Evolutionary conservation across 2,888 invertebrate species (phyloP).

Genomic region (Fragum fragum): DNA sequence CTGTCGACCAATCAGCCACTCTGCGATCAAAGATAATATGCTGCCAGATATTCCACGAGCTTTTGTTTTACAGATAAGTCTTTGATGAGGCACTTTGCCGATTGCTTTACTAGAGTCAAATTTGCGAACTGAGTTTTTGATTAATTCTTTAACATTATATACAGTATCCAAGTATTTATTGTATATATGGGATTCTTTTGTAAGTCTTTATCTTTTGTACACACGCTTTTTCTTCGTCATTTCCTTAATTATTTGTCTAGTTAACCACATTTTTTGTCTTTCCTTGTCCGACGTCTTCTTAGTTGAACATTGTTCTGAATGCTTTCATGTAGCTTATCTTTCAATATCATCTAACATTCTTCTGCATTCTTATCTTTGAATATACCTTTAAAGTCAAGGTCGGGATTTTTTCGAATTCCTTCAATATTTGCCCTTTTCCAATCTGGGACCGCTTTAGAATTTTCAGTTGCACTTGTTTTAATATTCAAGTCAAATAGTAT

Average conservation of each 20-base stretch:
- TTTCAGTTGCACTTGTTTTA: too few species aligned
- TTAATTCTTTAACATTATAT: constrained; percentile 26
- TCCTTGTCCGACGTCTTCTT: not conserved
- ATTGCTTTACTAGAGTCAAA: too few species aligned
- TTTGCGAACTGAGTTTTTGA: constrained; percentile 1
- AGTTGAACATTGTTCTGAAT: too few species aligned
- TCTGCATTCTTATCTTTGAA: too few species aligned
- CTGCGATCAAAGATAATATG: too few species aligned
- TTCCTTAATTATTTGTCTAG: too few species aligned
- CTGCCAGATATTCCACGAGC: too few species aligned
- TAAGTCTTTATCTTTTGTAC: constrained; percentile 25
- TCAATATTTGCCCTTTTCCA: constrained; percentile 30
- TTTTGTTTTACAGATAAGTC: too few species aligned
- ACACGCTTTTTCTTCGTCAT: constrained; percentile 29
- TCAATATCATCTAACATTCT: too few species aligned
- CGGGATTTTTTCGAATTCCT: not conserved
- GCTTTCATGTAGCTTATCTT: too few species aligned
- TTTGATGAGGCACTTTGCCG: too few species aligned
- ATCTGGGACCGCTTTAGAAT: constrained; percentile 28
- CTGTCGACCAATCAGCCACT: too few species aligned
- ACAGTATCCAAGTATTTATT: constrained; percentile 19
- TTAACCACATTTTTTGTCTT: constrained; percentile 30
- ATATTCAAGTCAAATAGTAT: constrained; percentile 1
- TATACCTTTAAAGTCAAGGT: not conserved
- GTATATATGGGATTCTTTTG: constrained; percentile 22